Percentiles rank a stretch among this genome's conserved stretches.
Evolutionary conservation across 1,140 invertebrate species (phyloP).

Genomic region (Meloidogyne chitwoodi): DNA sequence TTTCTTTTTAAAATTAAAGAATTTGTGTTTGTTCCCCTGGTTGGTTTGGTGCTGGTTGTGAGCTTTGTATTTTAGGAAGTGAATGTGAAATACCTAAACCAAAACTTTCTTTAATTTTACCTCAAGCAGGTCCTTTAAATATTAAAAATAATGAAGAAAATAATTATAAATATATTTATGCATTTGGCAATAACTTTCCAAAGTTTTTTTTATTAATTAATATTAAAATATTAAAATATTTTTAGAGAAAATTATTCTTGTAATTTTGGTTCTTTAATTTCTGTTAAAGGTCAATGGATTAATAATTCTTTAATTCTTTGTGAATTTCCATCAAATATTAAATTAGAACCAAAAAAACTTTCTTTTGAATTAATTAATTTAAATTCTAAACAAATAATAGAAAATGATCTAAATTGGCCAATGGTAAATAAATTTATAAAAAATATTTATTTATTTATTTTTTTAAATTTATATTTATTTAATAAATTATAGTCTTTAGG

Average conservation of each 20-base stretch:
- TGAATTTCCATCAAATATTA: background rate
- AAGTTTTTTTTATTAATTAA: background rate
- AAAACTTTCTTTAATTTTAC: background rate
- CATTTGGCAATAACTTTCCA: background rate
- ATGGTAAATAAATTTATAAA: background rate
- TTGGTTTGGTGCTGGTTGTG: conserved; percentile 15
- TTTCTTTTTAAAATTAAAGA: background rate
- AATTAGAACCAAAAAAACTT: background rate
- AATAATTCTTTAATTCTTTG: conserved; percentile 3
- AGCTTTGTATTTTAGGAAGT: conserved; percentile 2
- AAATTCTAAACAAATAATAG: background rate
- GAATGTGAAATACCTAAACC: background rate
- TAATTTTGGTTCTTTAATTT: background rate
- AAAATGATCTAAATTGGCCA: background rate
- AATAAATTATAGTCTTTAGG: too few species aligned
- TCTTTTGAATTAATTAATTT: background rate
- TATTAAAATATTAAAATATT: background rate
- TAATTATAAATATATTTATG: background rate
- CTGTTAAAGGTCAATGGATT: conserved; percentile 11
- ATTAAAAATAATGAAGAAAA: background rate
- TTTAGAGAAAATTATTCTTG: background rate
- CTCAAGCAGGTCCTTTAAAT: conserved; percentile 1
- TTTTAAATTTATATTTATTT: too few species aligned
- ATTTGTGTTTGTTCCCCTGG: conserved; percentile 1
- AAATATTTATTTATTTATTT: too few species aligned